These are phyloP conservation scores for Pogonocherus hispidulus DNA, from an alignment of 2,888 invertebrate genomes.

Conservation along the genomic window DNA sequence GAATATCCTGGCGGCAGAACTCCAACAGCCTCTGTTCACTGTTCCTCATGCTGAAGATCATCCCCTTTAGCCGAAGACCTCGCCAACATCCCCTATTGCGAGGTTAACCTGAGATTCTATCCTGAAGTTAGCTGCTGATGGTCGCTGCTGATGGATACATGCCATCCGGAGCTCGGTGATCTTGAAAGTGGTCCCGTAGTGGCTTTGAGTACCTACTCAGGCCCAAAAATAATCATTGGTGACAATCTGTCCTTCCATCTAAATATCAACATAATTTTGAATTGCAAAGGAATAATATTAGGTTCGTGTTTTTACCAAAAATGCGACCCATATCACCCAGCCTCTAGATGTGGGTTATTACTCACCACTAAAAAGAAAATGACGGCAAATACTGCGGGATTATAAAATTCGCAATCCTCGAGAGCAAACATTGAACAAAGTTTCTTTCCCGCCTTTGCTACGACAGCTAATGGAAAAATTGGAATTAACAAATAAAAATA, in stretches of 20 bases:
- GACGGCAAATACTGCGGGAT: neutral
- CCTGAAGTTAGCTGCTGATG: no score
- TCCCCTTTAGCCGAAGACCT: no score
- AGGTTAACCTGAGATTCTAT: no score
- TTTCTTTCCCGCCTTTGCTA: conserved; percentile 4
- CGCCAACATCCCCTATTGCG: no score
- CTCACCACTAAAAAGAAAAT: conserved; percentile 10
- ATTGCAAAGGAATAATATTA: conserved; percentile 37
- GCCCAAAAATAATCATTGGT: conserved; percentile 56
- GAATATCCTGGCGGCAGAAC: no score
- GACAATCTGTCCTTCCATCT: conserved; percentile 48
- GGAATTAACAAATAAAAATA: neutral
- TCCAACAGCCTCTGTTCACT: no score
- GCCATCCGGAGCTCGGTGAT: no score
- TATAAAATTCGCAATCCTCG: conserved; percentile 4
- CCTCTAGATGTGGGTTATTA: conserved; percentile 45
- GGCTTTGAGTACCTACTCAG: no score
- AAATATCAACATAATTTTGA: conserved; percentile 46
- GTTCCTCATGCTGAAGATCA: no score
- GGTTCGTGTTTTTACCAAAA: conserved; percentile 41
- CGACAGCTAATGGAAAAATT: conserved; percentile 5
- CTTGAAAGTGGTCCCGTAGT: no score
- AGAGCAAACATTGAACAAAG: conserved; percentile 7
- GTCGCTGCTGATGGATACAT: no score
- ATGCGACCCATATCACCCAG: conserved; percentile 49